Evolutionary conservation across 2,888 invertebrate genomes (phyloP), one percentile per base, ranked within the genome.

Genomic region (Protodeltote pygarga): DNA sequence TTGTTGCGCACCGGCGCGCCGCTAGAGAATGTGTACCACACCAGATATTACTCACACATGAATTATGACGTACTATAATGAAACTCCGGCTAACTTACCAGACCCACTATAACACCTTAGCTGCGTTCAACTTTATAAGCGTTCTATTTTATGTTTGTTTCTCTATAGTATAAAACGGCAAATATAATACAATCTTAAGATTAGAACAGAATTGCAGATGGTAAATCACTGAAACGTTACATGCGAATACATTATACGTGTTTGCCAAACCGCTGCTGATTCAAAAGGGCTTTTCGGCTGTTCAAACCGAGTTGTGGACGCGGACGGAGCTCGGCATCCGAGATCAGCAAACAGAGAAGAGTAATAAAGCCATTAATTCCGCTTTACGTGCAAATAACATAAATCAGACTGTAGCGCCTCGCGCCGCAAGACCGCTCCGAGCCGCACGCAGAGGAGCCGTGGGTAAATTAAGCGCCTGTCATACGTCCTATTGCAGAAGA

Each of bases 341-440:
- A 83, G 85, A 87, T 87, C 81, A 85, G 78, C 83, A 90, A 87
- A 89, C 87, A 88, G 83, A 81, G 86, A 85, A 87, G 87, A 85
- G 86, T 90, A 89, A 88, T 89, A 89, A 89, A 87, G 87, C 85
- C 89, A 90, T 91, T 91, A 91, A 91, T 91, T 91, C 87, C 85
- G 87, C 87, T 89, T 88, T 87, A 87, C 85, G 87, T 87, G 88
- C 87, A 90, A 91, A 89, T 87, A 89, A 87, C 89, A 90, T 91
- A 91, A 91, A 92, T 92, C 90, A 91, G 88, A 83, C 77, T 85
- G 84, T 80, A 85, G 79, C 83, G 81, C 79, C 79, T 79, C 82
- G 82, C 80, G 81, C 86, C 89, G 77, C 89, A 87, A 86, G 84
- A 84, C 79, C 81, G 83, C 81, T 75, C 75, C 51, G 76, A 80